Conservation (phyloP, 2,797 vertebrate genomes). For the Paguma larvata region DNA sequence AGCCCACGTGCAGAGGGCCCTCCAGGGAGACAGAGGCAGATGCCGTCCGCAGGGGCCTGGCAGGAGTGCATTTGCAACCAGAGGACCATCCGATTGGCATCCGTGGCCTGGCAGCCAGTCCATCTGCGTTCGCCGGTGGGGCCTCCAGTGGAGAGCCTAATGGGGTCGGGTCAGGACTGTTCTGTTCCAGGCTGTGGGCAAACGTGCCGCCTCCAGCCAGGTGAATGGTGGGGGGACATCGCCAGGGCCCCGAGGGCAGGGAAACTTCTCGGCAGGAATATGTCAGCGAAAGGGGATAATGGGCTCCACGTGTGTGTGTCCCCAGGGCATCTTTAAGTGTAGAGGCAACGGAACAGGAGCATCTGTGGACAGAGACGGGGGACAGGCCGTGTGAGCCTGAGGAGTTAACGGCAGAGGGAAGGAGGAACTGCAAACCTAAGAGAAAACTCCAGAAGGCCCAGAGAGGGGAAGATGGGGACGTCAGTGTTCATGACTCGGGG, state of each 20-base stretch:
- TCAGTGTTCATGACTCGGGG: neutral
- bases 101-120: constrained; percentile 73
- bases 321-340: neutral
- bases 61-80: neutral
- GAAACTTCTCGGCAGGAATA: neutral
- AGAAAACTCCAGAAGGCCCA: neutral
- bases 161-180: constrained; percentile 74
- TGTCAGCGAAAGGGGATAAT: neutral
- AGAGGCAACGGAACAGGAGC: neutral
- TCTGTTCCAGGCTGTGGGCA: constrained; percentile 71
- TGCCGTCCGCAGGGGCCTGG: constrained; percentile 80
- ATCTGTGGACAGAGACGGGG: neutral
- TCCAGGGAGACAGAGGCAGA: constrained; percentile 76
- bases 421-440: neutral
- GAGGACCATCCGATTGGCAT: neutral
- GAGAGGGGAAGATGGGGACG: neutral
- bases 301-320: neutral
- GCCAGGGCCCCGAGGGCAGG: neutral
- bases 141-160: constrained; percentile 76
- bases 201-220: constrained; percentile 47
- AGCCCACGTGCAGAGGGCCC: constrained; percentile 14
- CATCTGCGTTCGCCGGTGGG: constrained; percentile 85
- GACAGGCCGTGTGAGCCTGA: neutral
- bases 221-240: constrained; percentile 43
- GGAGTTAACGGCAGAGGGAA: neutral